Conservation (phyloP, 2,797 vertebrate genomes). For the Cuniculus paca region DNA sequence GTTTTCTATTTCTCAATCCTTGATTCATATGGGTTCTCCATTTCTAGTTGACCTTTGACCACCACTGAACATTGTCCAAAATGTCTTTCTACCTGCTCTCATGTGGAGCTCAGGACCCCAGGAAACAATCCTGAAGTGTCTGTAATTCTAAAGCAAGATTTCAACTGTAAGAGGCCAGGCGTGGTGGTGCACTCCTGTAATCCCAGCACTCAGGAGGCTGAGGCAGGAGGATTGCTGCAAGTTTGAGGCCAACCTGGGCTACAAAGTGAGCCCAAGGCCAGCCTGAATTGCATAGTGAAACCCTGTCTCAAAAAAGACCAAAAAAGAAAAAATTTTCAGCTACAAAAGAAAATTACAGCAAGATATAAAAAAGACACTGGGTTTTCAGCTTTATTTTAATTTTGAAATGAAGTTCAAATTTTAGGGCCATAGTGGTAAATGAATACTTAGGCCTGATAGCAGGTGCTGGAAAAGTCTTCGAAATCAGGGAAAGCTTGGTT, state of each 20-base stretch:
- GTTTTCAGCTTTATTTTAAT: constrained; percentile 8
- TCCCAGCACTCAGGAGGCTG: too few species aligned
- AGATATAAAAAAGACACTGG: background rate
- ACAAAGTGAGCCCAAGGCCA: too few species aligned
- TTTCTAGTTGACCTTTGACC: background rate
- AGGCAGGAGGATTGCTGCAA: too few species aligned
- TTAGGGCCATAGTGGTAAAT: background rate
- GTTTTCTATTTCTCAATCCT: background rate
- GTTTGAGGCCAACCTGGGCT: too few species aligned
- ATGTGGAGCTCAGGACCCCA: background rate
- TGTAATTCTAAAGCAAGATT: constrained; percentile 47
- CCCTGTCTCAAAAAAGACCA: too few species aligned
- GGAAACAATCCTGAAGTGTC: constrained; percentile 31
- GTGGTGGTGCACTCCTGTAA: too few species aligned
- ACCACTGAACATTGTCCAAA: background rate
- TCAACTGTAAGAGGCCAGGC: too few species aligned
- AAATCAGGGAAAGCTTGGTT: background rate
- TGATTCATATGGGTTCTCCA: background rate
- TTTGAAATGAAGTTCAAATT: constrained; percentile 45
- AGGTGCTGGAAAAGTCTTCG: too few species aligned
- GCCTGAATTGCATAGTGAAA: too few species aligned
- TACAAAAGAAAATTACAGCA: constrained; percentile 31
- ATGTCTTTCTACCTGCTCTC: constrained; percentile 2
- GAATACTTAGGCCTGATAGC: background rate
- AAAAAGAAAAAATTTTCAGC: too few species aligned